Evolutionary conservation across 2,797 vertebrate genomes (phyloP), one percentile per base, ranked within the genome.

Genomic region (Phrynocephalus vlangalii): DNA sequence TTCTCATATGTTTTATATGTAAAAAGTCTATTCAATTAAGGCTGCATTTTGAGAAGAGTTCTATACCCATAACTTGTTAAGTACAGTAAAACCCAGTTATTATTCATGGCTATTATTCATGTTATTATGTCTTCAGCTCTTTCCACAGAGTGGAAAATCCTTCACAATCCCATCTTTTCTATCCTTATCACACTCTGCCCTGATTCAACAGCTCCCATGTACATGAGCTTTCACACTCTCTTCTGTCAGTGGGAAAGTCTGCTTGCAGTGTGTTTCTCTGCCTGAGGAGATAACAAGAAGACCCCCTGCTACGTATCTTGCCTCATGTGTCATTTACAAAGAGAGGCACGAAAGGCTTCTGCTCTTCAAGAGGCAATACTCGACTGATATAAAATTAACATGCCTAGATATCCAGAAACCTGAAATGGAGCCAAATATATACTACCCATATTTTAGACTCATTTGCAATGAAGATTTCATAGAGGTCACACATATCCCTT

Each of bases 21-120:
- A 87, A 82, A 63, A 75, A 66, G 22, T 50, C 75, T n/a, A 75
- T 82, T 82, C 38, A 50, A 26, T 82, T 75, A 82, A 71, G 38
- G 6, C 52, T 30, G 33, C 33, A 13, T 66, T 81, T 48, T n/a
- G 85, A 75, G 20, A 87, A 81, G 52, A 24, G 18, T 75, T 81
- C 26, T 82, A 76, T 33, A 75, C 33, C 38, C 79, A 50, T 75
- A 66, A 82, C 28, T 30, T 86, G 30, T n/a, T 72, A 86, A 75
- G 70, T 86, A 66, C 33, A 81, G 56, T 30, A 63, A 75, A 82
- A 73, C 28, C 68, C 33, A 63, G 38, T 75, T 82, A 82, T 73
- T 82, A 75, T 87, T 50, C 56, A 82, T 20, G 66, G 79, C 11
- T 76, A 52, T 76, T 82, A 82, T 50, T 82, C 56, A 30, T 26